Evolutionary conservation across 2,113 vertebrate genomes (phyloP).

Genomic region (Ailuropoda melanoleuca): DNA sequence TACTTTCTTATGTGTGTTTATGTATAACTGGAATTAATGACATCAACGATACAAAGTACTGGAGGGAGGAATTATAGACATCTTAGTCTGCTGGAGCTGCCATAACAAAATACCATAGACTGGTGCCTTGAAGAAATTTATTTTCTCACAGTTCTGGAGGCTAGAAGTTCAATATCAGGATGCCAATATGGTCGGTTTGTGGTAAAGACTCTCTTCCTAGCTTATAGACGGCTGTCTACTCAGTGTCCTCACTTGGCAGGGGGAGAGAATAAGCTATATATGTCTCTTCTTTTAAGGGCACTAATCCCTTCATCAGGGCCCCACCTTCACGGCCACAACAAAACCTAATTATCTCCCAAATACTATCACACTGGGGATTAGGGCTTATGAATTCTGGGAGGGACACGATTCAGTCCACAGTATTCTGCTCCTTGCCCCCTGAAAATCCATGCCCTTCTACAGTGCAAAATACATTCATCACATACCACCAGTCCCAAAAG

Average conservation of each 20-base stretch:
- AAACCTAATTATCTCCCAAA: neutral
- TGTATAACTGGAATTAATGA: neutral
- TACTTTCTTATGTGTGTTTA: neutral
- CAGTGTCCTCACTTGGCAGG: neutral
- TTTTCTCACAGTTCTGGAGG: neutral
- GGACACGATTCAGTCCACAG: neutral
- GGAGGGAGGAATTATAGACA: neutral
- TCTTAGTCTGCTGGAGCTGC: neutral
- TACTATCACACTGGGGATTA: neutral
- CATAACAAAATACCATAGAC: neutral
- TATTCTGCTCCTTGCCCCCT: neutral
- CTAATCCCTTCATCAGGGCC: neutral
- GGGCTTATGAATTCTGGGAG: neutral
- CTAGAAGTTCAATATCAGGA: neutral
- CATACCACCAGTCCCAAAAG: neutral
- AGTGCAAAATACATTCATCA: neutral
- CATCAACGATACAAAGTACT: neutral
- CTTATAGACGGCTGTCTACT: neutral
- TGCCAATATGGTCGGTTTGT: neutral
- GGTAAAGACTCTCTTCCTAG: neutral
- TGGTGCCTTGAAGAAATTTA: neutral
- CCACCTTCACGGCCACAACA: neutral
- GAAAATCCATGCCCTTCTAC: neutral
- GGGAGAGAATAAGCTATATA: neutral
- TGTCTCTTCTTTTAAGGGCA: neutral